Base-by-base conservation (phyloP, 2,113 vertebrate genomes). In the Peromyscus maniculatus region DNA sequence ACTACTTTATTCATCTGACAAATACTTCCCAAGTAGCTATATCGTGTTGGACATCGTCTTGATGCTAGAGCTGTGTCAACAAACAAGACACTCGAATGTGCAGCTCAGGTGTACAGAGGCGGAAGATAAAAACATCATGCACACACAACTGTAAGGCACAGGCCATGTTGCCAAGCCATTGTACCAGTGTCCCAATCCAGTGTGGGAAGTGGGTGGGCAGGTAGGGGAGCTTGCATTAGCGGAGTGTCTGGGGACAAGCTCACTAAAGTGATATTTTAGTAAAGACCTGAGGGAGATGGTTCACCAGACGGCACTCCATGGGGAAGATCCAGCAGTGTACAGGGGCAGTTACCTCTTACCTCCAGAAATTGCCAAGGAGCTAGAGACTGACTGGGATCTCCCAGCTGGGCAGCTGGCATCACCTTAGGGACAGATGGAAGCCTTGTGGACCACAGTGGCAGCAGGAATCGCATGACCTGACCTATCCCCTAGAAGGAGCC, bases 111-210 rank as follows among this genome's bases (percentile, higher is more conserved):
- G 3, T 2, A 1, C 7, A 36, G 74, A 75, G 43, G 43, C 39
- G 52, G 55, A 66, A 24, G 28, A 19, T 13, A 11, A 49, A 64
- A 8, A 0, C 39, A 33, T 64, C 78, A 33, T 24, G 33, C 1
- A 0, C 21, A 7, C 17, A 16, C 16, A 21, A 24, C 4, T 26
- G 1, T 4, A 3, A 17, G 15, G n/a, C 22, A 24, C 10, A 33
- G 28, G 7, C 24, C 22, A 3, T 1, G 0, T 16, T 12, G 3
- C 33, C 64, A 55, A 49, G 67, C 17, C 19, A 0, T 15, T 9
- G 43, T 39, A 13, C 36, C 12, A 5, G 39, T 22, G 21, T 21
- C 33, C 36, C 21, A n/a, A 0, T 72, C 55, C 26, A 28, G 49
- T 39, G 67, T 12, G n/a, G 13, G 8, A 24, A 7, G 7, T 16